Evolutionary conservation across 2,113 vertebrate genomes (phyloP).

Genomic region (Protobothrops mucrosquamatus): DNA sequence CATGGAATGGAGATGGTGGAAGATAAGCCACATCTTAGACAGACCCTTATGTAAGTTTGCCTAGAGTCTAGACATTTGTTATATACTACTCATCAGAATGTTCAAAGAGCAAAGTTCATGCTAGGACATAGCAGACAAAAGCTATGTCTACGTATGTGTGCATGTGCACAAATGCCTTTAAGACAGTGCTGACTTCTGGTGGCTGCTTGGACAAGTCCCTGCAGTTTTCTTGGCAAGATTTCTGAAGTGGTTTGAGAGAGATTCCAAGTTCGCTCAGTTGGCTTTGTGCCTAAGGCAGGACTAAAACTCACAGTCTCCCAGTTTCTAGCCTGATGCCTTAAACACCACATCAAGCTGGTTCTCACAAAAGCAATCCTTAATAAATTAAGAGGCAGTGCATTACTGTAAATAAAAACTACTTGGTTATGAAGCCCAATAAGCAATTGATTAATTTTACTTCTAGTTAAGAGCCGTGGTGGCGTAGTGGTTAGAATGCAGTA

Average conservation of each 20-base stretch:
- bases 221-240: not conserved
- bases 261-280: not conserved
- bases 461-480: not conserved
- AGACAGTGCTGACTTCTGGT: not conserved
- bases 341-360: not conserved
- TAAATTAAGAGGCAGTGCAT: not conserved
- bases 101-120: not conserved
- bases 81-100: conserved; percentile 5
- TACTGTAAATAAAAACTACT: not conserved
- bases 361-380: not conserved
- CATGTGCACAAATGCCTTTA: not conserved
- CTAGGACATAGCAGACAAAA: not conserved
- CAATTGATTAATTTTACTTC: not conserved
- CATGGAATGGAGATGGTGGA: not conserved
- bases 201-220: not conserved
- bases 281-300: not conserved
- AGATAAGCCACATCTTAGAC: not conserved
- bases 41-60: not conserved
- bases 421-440: not conserved
- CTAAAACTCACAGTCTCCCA: not conserved
- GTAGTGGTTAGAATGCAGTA: too few species aligned
- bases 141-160: not conserved
- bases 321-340: not conserved
- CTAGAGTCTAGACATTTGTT: conserved; percentile 26
- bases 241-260: not conserved